Percentiles rank a stretch among this genome's conserved stretches.
Evolutionary conservation across 2,797 vertebrate species (phyloP).

Genomic region (Nannoperca australis): DNA sequence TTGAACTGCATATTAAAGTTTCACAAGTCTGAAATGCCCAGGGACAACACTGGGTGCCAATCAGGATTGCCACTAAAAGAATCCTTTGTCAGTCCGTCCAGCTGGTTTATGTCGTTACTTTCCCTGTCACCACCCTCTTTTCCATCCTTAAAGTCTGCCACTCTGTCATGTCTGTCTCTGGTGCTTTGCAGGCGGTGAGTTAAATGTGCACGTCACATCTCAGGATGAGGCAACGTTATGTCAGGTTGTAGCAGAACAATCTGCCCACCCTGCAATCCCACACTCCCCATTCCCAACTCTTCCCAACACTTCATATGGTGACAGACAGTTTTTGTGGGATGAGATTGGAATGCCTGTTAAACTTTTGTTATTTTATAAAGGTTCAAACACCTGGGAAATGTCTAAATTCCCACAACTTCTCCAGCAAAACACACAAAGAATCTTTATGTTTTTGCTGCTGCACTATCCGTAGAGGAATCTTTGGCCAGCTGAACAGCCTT

Average conservation of each 20-base stretch:
- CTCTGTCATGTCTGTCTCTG: slow-evolving; percentile 58
- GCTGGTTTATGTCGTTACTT: slow-evolving; percentile 57
- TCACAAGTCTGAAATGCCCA: slow-evolving; percentile 62
- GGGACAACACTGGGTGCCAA: slow-evolving; percentile 59
- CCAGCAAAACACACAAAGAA: slow-evolving; percentile 24
- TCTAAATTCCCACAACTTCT: slow-evolving; percentile 21
- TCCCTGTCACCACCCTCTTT: slow-evolving; percentile 60
- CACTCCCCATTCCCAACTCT: slow-evolving; percentile 6
- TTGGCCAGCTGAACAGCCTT: slow-evolving; percentile 31
- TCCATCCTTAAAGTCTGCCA: slow-evolving; percentile 50
- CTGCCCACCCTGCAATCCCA: slow-evolving; percentile 24
- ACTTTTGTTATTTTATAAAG: slow-evolving; percentile 25
- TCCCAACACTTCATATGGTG: slow-evolving; percentile 41
- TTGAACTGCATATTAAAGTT: slow-evolving; percentile 64
- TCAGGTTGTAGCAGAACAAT: slow-evolving; percentile 40
- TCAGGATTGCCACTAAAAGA: slow-evolving; percentile 68
- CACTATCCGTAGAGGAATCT: slow-evolving; percentile 25
- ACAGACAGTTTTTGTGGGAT: slow-evolving; percentile 27
- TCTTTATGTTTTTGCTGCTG: slow-evolving; percentile 27
- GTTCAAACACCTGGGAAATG: slow-evolving; percentile 28
- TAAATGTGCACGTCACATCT: slow-evolving; percentile 46
- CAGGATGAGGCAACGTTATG: slow-evolving; percentile 47
- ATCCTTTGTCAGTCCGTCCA: slow-evolving; percentile 62
- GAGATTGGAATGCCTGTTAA: neutral
- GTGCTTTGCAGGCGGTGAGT: slow-evolving; percentile 39